Evolutionary conservation across 2,113 vertebrate genomes (phyloP).

Genomic region (Gnathonemus longibarbis): DNA sequence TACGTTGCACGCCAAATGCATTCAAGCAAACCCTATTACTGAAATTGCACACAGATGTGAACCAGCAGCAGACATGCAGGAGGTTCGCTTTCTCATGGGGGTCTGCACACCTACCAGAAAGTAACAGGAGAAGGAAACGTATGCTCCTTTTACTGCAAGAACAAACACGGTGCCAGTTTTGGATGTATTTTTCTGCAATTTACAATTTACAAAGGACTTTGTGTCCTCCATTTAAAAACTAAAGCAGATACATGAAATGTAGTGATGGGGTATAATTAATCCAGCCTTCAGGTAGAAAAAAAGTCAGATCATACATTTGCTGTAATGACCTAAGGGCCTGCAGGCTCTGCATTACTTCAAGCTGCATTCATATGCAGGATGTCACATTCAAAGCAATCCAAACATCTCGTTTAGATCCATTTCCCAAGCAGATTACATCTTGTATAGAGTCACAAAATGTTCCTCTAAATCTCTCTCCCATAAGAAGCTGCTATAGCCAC

Average conservation of each 20-base stretch:
- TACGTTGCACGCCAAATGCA: slow-evolving; percentile 43
- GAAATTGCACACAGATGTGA: slow-evolving; percentile 57
- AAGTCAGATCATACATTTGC: background rate
- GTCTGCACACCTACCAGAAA: slow-evolving; percentile 36
- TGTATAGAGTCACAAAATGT: background rate
- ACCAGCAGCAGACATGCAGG: slow-evolving; percentile 35
- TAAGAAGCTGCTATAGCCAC: background rate
- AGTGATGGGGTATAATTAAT: background rate
- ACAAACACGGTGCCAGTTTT: background rate
- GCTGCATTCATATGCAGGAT: background rate
- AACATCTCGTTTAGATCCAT: background rate
- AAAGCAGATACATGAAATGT: background rate
- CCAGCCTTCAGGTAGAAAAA: background rate
- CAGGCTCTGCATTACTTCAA: background rate
- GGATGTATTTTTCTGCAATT: background rate
- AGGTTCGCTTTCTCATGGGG: slow-evolving; percentile 37
- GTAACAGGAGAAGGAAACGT: background rate
- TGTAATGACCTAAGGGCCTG: background rate
- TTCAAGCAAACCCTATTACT: slow-evolving; percentile 41
- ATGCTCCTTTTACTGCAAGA: background rate
- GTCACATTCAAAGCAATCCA: background rate
- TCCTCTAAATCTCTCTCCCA: background rate
- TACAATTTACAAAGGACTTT: background rate
- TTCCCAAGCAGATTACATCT: background rate
- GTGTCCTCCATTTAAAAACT: background rate